A percentile compares a stretch with the other conserved stretches of the same genome.
Evolutionary conservation across 1,140 invertebrate species (phyloP).

Genomic region (Drosophila ananassae): DNA sequence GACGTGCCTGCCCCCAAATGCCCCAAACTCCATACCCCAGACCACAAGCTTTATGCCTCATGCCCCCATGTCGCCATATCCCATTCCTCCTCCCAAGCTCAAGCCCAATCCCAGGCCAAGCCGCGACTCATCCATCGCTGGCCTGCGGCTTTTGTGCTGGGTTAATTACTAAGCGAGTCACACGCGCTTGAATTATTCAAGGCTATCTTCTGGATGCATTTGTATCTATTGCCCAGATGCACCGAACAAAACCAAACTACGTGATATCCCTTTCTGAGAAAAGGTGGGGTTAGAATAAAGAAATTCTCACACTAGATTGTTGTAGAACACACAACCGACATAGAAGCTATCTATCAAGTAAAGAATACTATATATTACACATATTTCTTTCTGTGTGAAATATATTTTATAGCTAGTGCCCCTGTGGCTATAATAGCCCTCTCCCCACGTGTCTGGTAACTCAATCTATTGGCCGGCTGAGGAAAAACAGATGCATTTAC

Average conservation of each 20-base stretch:
- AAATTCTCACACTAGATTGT: too few species aligned
- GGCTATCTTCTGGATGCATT: constrained; percentile 65
- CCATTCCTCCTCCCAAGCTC: constrained; percentile 20
- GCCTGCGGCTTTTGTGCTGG: constrained; percentile 75
- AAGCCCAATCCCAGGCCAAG: constrained; percentile 18
- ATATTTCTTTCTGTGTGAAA: constrained; percentile 5
- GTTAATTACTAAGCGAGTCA: constrained; percentile 83
- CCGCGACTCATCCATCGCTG: constrained; percentile 70
- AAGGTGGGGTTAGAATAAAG: background rate
- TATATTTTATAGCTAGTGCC: background rate
- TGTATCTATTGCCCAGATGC: constrained; percentile 59
- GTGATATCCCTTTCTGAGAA: background rate
- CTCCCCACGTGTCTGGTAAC: constrained; percentile 33
- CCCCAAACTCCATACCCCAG: background rate
- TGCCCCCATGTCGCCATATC: background rate
- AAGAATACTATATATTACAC: too few species aligned
- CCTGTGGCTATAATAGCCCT: constrained; percentile 20
- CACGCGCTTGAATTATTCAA: constrained; percentile 82
- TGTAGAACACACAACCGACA: too few species aligned
- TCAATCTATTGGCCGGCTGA: constrained; percentile 29
- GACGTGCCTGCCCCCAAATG: constrained; percentile 50
- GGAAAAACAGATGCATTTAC: constrained; percentile 35
- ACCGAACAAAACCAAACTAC: constrained; percentile 5
- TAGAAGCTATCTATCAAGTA: too few species aligned
- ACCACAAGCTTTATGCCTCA: background rate